phyloP scores from a whole-genome alignment of 2,797 vertebrate species.

The Cygnus olor region DNA sequence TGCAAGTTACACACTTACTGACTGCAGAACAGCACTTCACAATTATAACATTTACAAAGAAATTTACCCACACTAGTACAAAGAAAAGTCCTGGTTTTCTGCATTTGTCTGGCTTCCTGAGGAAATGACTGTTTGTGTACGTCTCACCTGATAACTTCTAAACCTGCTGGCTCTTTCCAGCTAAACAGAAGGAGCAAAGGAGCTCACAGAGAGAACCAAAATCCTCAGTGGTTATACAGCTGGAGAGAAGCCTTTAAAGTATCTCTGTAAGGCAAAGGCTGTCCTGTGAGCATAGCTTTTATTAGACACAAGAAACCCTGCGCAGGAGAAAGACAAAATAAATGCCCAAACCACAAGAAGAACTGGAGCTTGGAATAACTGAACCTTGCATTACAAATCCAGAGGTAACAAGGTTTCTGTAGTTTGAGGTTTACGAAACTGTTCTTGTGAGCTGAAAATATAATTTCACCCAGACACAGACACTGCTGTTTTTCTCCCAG shows the following conservation, averaged over 20 bases:
- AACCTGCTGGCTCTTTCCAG: neutral
- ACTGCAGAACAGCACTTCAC: neutral
- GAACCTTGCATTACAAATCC: neutral
- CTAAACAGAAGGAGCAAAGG: neutral
- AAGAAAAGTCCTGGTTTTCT: neutral
- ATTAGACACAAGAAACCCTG: neutral
- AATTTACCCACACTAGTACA: neutral
- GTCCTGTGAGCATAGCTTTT: neutral
- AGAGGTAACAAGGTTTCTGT: neutral
- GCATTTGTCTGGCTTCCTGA: neutral
- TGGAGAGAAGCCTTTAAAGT: neutral
- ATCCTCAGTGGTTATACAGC: neutral
- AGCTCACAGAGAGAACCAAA: neutral
- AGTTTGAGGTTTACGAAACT: neutral
- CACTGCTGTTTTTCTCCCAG: neutral
- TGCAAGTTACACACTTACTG: neutral
- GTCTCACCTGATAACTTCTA: neutral
- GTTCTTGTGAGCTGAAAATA: neutral
- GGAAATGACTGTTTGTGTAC: neutral
- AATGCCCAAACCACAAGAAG: neutral
- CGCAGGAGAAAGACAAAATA: neutral
- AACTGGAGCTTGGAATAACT: neutral
- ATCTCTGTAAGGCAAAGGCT: neutral
- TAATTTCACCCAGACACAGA: neutral
- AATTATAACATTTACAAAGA: neutral